Conservation (phyloP, 2,888 invertebrate genomes). For the Leistus spinibarbis region DNA sequence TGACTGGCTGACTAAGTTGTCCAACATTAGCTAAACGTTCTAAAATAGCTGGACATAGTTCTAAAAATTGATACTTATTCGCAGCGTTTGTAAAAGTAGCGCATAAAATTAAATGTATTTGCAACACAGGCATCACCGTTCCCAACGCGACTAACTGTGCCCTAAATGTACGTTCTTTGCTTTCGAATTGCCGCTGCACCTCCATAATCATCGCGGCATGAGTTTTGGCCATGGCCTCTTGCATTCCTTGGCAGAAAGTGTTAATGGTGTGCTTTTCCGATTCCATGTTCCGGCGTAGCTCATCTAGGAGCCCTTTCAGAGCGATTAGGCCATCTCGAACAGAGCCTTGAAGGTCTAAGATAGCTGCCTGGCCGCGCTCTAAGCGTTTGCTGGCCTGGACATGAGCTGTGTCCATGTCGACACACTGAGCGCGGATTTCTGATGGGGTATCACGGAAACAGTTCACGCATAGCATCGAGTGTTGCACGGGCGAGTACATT, state of each 20-base stretch:
- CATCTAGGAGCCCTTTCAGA: constrained; percentile 69
- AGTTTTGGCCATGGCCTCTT: constrained; percentile 70
- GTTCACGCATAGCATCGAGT: constrained; percentile 74
- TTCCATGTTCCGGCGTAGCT: constrained; percentile 68
- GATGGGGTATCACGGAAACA: constrained; percentile 74
- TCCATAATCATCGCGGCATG: constrained; percentile 69
- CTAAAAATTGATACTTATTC: constrained; percentile 76
- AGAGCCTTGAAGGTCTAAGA: constrained; percentile 61
- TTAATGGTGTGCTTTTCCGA: constrained; percentile 70
- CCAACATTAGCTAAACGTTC: constrained; percentile 70
- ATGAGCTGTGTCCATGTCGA: constrained; percentile 78
- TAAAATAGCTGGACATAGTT: constrained; percentile 70
- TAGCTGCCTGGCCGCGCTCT: constrained; percentile 64
- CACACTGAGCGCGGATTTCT: constrained; percentile 70
- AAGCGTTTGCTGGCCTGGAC: constrained; percentile 71
- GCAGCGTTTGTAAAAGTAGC: constrained; percentile 74
- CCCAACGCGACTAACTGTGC: constrained; percentile 53
- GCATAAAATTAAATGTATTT: constrained; percentile 72
- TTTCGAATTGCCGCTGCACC: constrained; percentile 67
- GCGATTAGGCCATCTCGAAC: constrained; percentile 71
- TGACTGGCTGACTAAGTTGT: constrained; percentile 66
- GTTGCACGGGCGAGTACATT: constrained; percentile 73
- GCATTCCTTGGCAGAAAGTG: constrained; percentile 68
- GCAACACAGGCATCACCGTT: constrained; percentile 70
- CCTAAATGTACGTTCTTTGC: constrained; percentile 53